Evolutionary conservation across 2,888 invertebrate genomes (phyloP), one percentile per base, ranked within the genome.

Genomic region (Sinohyriopsis cumingii): DNA sequence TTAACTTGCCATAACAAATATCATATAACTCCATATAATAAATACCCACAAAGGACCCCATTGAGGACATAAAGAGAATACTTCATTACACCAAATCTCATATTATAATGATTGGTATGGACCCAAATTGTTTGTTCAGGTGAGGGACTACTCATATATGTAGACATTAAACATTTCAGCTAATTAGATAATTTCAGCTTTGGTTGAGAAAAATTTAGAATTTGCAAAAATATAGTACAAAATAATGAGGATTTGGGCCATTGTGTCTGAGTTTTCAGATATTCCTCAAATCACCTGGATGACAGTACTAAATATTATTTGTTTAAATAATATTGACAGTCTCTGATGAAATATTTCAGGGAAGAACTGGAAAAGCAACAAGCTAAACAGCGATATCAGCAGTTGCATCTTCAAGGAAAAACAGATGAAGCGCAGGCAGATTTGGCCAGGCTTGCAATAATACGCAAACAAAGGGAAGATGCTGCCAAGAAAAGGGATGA

Each of bases 341-440:
- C 24, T 15, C 7, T 12, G n/a, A n/a, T 20, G 5, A n/a, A n/a
- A 68, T 57, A 61, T 79, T 78, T 33, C 79, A 93, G 98, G 57
- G 98, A 98, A 92, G 97, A 97, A 90, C 91, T 98, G 67, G 96
- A 98, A 88, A 94, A 95, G 87, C 96, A 97, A 89, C 93, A 94
- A 82, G 96, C 96, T 0, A 94, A 95, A 73, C 95, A 95, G 5
- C 94, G 95, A 77, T 98, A 98, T 90, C 95, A 96, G 88, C 96
- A 96, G 88, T 91, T 98, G 60, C 98, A 98, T 86, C 95, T 96
- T 0, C 96, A 96, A 80, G 98, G 98, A 59, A 97, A 97, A 90
- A 99, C 98, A 0, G 97, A 96, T 33, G 97, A 98, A 88, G 98
- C 98, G 0, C 93, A 96, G 67, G 95, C 97, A 0, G 99, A 99